Evolutionary conservation across 1,140 invertebrate species (phyloP).

Genomic region (Asbolus verrucosus): DNA sequence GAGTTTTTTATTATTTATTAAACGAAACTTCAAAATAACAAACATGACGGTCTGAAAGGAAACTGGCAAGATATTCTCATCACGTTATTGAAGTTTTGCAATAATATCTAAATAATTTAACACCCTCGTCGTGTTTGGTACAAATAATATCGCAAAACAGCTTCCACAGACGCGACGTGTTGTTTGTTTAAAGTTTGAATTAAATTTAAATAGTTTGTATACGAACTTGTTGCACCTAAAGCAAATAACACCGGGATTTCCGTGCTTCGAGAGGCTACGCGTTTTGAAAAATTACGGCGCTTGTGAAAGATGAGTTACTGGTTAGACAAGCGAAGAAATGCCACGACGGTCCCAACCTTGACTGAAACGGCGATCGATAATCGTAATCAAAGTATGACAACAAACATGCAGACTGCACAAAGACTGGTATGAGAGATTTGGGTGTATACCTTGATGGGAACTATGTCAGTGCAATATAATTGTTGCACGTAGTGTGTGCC

Average conservation of each 20-base stretch:
- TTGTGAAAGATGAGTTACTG: conserved; percentile 20
- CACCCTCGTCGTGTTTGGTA: neutral
- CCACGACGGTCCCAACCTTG: conserved; percentile 19
- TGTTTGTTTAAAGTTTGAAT: conserved; percentile 3
- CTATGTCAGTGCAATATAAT: conserved; percentile 73
- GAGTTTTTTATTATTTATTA: conserved; percentile 13
- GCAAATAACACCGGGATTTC: neutral
- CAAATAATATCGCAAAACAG: neutral
- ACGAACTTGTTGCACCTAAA: neutral
- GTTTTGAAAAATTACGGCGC: neutral
- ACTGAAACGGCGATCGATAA: conserved; percentile 21
- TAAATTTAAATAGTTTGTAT: conserved; percentile 25
- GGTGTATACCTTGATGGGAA: conserved; percentile 76
- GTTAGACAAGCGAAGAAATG: conserved; percentile 18
- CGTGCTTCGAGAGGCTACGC: neutral
- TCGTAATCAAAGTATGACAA: conserved; percentile 32
- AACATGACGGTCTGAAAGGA: neutral
- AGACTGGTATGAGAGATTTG: conserved; percentile 37
- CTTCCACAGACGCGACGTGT: conserved; percentile 13
- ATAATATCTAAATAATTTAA: conserved; percentile 25
- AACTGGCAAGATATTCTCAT: conserved; percentile 2
- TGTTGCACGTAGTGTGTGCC: conserved; percentile 64
- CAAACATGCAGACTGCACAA: conserved; percentile 36
- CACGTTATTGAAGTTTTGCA: conserved; percentile 21
- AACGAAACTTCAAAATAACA: neutral